Evolutionary conservation across 1,140 invertebrate species (phyloP).

Genomic region (Drosophila varians): DNA sequence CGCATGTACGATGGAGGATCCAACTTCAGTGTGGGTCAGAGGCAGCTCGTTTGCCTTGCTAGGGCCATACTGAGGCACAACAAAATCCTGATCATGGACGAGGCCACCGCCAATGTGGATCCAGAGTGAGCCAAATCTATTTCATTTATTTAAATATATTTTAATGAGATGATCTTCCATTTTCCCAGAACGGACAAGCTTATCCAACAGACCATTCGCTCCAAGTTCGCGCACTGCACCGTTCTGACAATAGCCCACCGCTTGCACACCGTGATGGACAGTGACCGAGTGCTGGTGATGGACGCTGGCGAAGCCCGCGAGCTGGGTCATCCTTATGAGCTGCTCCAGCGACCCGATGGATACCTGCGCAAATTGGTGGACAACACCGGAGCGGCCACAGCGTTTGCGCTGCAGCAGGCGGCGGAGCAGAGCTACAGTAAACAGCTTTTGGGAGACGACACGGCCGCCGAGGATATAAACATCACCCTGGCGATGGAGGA

Average conservation of each 20-base stretch:
- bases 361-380: conserved; percentile 85
- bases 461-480: conserved; percentile 46
- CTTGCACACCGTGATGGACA: conserved; percentile 92
- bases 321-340: conserved; percentile 88
- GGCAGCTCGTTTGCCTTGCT: conserved; percentile 91
- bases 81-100: conserved; percentile 91
- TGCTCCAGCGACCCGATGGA: conserved; percentile 86
- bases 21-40: conserved; percentile 91
- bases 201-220: conserved; percentile 88
- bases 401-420: conserved; percentile 77
- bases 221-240: conserved; percentile 89
- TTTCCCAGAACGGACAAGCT: conserved; percentile 88
- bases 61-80: conserved; percentile 90
- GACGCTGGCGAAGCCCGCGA: conserved; percentile 87
- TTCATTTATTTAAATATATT: too few species aligned
- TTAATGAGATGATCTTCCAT: neutral
- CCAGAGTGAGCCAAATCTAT: conserved; percentile 85
- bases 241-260: conserved; percentile 94
- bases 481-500: conserved; percentile 50
- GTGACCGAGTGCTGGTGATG: conserved; percentile 90
- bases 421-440: conserved; percentile 75
- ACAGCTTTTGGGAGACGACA: conserved; percentile 43
- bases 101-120: conserved; percentile 90
- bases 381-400: conserved; percentile 84
- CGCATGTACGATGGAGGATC: conserved; percentile 87